Conservation (phyloP, 1,140 invertebrate genomes). For the Hycleus phaleratus region DNA sequence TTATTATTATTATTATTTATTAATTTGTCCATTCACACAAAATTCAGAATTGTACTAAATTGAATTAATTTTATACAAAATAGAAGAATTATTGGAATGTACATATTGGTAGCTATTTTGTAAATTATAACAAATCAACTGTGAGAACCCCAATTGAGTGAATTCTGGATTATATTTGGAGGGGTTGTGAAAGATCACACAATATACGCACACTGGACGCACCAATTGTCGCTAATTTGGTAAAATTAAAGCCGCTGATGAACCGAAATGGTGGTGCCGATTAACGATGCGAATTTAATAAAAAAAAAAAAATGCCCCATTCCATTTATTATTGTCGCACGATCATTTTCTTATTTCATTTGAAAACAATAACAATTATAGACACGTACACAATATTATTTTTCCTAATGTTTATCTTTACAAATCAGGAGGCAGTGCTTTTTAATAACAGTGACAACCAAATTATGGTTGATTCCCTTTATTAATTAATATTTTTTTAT, state of each 20-base stretch:
- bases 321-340: slow-evolving; percentile 36
- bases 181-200: slow-evolving; percentile 5
- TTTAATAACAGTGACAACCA: no score
- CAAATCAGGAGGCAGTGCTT: no score
- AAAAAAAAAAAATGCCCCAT: slow-evolving; percentile 26
- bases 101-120: background rate
- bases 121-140: background rate
- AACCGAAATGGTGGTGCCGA: no score
- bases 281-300: no score
- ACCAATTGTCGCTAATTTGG: slow-evolving; percentile 10
- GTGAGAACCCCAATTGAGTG: no score
- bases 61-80: slow-evolving; percentile 19
- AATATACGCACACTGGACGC: slow-evolving; percentile 5
- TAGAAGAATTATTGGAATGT: slow-evolving; percentile 1
- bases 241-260: slow-evolving; percentile 20
- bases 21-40: background rate
- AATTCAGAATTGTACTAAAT: no score
- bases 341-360: no score
- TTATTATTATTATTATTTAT: background rate
- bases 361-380: no score
- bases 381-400: no score
- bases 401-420: no score
- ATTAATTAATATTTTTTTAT: no score
- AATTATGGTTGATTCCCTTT: no score
- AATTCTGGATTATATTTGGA: background rate